Evolutionary conservation across 2,888 invertebrate genomes (phyloP), one percentile per base, ranked within the genome.

Genomic region (Tanypteryx hageni): DNA sequence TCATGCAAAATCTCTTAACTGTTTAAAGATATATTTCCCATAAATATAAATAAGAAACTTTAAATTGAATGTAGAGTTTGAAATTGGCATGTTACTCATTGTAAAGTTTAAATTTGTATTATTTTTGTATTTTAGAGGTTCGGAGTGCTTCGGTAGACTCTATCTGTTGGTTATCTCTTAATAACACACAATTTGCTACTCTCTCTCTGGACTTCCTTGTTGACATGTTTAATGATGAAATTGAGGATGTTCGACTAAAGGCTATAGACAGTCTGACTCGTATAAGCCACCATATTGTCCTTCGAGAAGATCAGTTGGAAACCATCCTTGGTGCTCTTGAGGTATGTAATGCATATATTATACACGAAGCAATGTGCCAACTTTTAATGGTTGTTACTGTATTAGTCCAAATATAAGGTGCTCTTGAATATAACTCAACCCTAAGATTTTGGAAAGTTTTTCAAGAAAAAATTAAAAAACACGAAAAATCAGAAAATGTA

Each of bases 151-250:
- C 99, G 0, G 98, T 99, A 0, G 98, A 99, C 94, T 99, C 99
- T 0, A 96, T 99, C 89, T 99, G 99, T 94, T 96, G 97, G 93
- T 95, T 99, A 93, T 98, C 99, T 0, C 95, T 98, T 93, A 97
- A 97, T 94, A 98, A 98, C 94, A 96, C 97, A 0, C 96, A 96
- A 76, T 99, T 99, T 95, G 99, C 99, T 0, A 97, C 97, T 92
- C 97, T 98, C 58, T 98, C 98, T 0, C 96, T 99, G 64, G 99
- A 99, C 95, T 99, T 99, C 94, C 96, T 99, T 84, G 99, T 99
- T 0, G 99, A 99, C 95, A 99, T 99, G 99, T 99, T 99, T 95
- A 99, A 99, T 95, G 99, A 99, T 94, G 99, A 99, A 96, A 99
- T 99, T 93, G 99, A 99, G 95, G 98, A 98, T 94, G 99, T 99